phyloP scores from a whole-genome alignment of 2,113 vertebrate species.

The Burhinus oedicnemus region DNA sequence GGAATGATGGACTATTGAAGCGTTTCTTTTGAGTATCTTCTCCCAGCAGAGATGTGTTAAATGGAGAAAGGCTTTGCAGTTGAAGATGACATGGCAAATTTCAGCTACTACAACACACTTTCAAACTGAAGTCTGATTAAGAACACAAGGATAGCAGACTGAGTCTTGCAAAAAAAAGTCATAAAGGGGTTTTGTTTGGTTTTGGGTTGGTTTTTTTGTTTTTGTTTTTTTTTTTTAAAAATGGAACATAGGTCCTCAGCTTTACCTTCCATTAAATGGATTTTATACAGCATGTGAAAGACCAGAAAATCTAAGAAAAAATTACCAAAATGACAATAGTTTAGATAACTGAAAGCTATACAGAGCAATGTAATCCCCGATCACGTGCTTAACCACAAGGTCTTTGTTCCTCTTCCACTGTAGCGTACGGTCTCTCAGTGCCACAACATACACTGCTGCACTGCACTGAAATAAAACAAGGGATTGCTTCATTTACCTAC shows the following conservation, averaged over 20 bases:
- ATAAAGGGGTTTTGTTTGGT: accelerated
- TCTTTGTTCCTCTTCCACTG: background rate
- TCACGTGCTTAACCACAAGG: background rate
- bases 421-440: accelerated
- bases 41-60: background rate
- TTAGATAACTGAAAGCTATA: background rate
- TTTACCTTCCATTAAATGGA: background rate
- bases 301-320: background rate
- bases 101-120: background rate
- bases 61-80: background rate
- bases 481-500: background rate
- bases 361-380: background rate
- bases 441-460: background rate
- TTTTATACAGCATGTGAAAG: background rate
- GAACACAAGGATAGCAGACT: background rate
- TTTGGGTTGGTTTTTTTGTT: no score
- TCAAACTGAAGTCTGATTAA: background rate
- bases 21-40: background rate
- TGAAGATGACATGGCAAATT: background rate
- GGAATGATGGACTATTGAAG: background rate
- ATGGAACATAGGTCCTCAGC: background rate
- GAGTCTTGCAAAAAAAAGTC: background rate
- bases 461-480: background rate
- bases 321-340: no score
- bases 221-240: background rate